Evolutionary conservation across 2,113 vertebrate genomes (phyloP).

Genomic region (Meles meles): DNA sequence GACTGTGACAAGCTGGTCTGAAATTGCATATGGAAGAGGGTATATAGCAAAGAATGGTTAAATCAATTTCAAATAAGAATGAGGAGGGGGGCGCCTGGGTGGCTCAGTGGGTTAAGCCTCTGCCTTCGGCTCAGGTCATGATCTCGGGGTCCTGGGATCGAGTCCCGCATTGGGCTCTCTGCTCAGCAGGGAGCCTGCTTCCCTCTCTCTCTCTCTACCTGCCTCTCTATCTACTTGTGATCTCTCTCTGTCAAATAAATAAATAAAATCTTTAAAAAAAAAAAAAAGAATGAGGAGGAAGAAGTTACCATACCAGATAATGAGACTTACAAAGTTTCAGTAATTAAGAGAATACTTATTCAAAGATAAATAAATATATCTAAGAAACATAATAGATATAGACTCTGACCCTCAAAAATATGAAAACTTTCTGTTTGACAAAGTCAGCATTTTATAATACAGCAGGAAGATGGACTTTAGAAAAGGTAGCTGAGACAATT

Average conservation of each 20-base stretch:
- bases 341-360: not conserved
- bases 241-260: too few species aligned
- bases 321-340: not conserved
- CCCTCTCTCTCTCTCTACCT: too few species aligned
- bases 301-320: not conserved
- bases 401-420: not conserved
- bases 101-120: too few species aligned
- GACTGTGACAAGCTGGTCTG: conserved; percentile 37
- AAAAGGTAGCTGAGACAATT: not conserved
- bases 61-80: conserved; percentile 6
- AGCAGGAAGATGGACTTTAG: not conserved
- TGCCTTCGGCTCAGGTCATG: too few species aligned
- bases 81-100: too few species aligned
- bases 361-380: not conserved
- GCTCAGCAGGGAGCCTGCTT: too few species aligned
- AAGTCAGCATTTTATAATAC: not conserved
- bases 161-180: too few species aligned
- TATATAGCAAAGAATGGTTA: not conserved
- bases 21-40: not conserved
- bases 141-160: too few species aligned
- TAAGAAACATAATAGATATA: not conserved
- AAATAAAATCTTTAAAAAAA: too few species aligned
- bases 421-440: not conserved
- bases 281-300: not conserved
- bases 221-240: too few species aligned